Conservation (phyloP, 1,140 invertebrate genomes). For the Drosophila ficusphila region DNA sequence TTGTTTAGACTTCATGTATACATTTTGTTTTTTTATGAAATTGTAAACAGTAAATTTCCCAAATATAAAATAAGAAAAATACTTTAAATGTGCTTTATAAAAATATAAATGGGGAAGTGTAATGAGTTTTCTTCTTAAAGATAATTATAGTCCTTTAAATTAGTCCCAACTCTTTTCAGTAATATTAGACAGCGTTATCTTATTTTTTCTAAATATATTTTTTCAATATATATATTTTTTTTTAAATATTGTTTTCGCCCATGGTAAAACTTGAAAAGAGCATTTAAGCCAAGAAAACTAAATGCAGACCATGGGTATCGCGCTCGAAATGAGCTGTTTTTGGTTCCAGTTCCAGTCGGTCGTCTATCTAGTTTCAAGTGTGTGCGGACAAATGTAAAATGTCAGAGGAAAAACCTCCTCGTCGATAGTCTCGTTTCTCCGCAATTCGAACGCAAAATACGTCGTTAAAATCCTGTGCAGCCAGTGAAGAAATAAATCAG, state of each 20-base stretch:
- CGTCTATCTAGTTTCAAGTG: conserved; percentile 41
- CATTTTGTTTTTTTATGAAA: too few species aligned
- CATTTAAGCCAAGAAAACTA: conserved; percentile 21
- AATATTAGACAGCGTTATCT: too few species aligned
- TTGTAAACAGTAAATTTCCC: too few species aligned
- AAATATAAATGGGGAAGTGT: too few species aligned
- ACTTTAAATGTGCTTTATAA: too few species aligned
- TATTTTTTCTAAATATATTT: too few species aligned
- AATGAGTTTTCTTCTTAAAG: too few species aligned
- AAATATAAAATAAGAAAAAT: too few species aligned
- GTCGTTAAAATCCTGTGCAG: background rate
- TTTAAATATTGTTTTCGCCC: background rate
- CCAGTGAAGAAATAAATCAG: background rate
- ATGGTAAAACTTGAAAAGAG: conserved; percentile 30
- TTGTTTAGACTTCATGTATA: too few species aligned
- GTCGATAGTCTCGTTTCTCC: background rate
- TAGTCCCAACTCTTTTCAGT: too few species aligned
- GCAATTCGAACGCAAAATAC: background rate
- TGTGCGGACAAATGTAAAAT: conserved; percentile 35
- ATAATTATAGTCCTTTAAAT: too few species aligned
- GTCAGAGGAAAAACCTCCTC: background rate
- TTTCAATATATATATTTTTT: too few species aligned
- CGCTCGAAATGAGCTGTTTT: conserved; percentile 26
- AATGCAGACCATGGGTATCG: conserved; percentile 26
- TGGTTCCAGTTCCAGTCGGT: conserved; percentile 35